Percentiles rank a stretch among this genome's conserved stretches.
Conservation (phyloP, 2,797 vertebrate species). For the Oreortyx pictus region DNA sequence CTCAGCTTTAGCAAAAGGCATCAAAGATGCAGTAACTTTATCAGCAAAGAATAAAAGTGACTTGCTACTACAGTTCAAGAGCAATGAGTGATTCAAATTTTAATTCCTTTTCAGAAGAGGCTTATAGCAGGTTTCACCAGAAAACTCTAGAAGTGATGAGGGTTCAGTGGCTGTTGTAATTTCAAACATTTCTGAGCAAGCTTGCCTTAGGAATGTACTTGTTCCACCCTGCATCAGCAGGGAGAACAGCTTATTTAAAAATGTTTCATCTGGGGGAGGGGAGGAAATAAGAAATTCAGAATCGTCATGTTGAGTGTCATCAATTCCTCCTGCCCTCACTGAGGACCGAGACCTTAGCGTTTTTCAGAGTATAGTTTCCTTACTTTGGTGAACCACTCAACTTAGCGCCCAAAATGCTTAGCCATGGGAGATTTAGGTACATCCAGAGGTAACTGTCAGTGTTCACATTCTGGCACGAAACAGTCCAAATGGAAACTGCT, state of each 20-base stretch:
- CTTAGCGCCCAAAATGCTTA: background rate
- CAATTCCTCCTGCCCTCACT: background rate
- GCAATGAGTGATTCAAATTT: background rate
- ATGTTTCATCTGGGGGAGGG: background rate
- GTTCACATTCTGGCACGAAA: background rate
- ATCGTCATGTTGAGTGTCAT: background rate
- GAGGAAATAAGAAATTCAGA: background rate
- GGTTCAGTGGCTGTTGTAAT: background rate
- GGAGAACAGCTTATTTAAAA: background rate
- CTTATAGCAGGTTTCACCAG: background rate
- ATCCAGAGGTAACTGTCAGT: background rate
- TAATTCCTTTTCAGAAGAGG: background rate
- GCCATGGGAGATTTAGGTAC: background rate
- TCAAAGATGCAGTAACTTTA: background rate
- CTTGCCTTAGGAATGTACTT: background rate
- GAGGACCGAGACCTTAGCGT: background rate
- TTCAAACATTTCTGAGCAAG: background rate
- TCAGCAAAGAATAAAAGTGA: conserved; percentile 16
- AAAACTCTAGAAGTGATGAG: background rate
- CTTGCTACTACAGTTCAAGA: background rate
- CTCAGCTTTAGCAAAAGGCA: background rate
- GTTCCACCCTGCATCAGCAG: background rate
- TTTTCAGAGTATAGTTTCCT: background rate
- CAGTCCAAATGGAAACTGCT: background rate
- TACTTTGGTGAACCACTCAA: background rate